These are phyloP conservation scores for Ciconia boyciana DNA, from an alignment of 2,113 vertebrate species.

Conservation along the genomic window DNA sequence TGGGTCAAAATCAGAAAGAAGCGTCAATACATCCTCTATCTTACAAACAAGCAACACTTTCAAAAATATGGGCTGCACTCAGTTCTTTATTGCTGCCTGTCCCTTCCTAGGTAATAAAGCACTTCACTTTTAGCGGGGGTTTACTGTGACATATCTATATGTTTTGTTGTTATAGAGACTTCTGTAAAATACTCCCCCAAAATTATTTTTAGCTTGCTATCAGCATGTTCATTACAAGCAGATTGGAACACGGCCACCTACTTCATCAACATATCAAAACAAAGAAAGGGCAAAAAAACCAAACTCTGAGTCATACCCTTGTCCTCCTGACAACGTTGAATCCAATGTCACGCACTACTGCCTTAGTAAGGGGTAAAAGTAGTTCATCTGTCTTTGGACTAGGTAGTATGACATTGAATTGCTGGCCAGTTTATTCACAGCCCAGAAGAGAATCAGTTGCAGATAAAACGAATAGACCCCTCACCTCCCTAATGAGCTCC, in stretches of 20 bases:
- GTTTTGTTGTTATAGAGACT: constrained; percentile 9
- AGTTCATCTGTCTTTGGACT: neutral
- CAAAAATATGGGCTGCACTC: neutral
- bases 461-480: neutral
- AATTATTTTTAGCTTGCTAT: neutral
- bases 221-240: neutral
- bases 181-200: neutral
- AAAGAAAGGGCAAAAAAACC: neutral
- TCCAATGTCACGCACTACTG: neutral
- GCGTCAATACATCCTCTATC: neutral
- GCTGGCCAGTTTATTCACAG: neutral
- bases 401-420: neutral
- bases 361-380: neutral
- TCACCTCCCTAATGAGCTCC: neutral
- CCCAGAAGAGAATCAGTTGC: neutral
- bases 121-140: neutral
- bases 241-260: neutral
- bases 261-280: neutral
- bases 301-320: neutral
- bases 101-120: neutral
- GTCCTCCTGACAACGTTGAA: neutral
- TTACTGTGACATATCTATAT: neutral
- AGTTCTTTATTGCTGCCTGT: neutral
- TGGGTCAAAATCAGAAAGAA: neutral
- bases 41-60: neutral